Base-by-base conservation (phyloP, 1,140 invertebrate genomes). In the Caenorhabditis briggsae region DNA sequence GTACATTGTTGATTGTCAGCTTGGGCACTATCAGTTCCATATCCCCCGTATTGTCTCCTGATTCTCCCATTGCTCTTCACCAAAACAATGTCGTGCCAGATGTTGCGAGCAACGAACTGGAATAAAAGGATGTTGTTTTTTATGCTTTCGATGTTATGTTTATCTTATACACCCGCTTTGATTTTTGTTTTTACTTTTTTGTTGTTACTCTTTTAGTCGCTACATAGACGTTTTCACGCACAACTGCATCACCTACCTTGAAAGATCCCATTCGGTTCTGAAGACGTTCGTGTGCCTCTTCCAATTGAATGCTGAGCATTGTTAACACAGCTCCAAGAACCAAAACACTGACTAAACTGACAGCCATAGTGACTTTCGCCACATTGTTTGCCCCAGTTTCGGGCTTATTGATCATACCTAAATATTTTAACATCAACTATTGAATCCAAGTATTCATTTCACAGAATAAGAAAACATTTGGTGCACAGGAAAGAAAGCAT, bases 251-350 rank as follows among this genome's bases (percentile, higher is more conserved):
- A 61, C 25, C 23, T 41, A 91, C 90, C 85, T 89, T 89, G 86
- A 91, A 91, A 23, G 87, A 89, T 23, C 88, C 88, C 91, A 91
- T 91, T 87, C 91, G 82, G 41, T 83, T 87, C 78, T 92, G 87
- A 46, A 92, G 89, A 56, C 89, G 64, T 50, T 59, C 88, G 11
- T 90, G 88, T 16, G 91, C 91, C n/a, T 88, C 78, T 50, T 91
- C 87, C 25, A 91, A 23, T 23, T 78, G 70, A 78, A 50, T 50
- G 46, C 46, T 78, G 7, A 78, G n/a, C 70, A 78, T 50, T 78
- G 70, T 78, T n/a, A 78, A 50, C 11, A 78, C 70, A 50, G 70
- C 70, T 25, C 46, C 70, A 78, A 78, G 70, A 78, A 78, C 50
- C 46, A 78, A 14, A 6, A 78, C 46, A n/a, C 70, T 78, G 46